These are phyloP conservation scores for Pygoscelis antarcticus DNA, from an alignment of 2,113 vertebrate species.

Conservation along the genomic window DNA sequence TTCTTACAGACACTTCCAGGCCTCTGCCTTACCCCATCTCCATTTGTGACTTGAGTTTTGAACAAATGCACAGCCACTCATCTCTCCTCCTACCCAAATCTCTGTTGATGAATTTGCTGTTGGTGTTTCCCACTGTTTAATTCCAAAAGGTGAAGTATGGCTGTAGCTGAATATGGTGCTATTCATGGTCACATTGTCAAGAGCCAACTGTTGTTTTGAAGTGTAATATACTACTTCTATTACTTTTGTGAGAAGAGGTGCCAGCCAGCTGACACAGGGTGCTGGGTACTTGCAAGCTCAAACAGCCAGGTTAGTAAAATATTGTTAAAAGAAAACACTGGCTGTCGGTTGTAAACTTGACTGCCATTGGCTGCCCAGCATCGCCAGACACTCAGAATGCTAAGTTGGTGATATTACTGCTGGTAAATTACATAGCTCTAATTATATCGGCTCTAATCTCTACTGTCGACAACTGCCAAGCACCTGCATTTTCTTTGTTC, in stretches of 20 bases:
- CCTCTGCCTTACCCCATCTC: neutral
- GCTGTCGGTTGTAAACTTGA: neutral
- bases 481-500: neutral
- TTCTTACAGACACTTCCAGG: neutral
- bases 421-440: neutral
- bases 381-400: neutral
- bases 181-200: neutral
- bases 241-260: constrained; percentile 8
- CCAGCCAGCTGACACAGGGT: constrained; percentile 7
- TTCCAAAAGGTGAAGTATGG: neutral
- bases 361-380: neutral
- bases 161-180: neutral
- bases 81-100: neutral
- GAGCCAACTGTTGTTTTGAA: neutral
- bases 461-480: neutral
- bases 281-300: neutral
- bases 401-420: neutral
- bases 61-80: neutral
- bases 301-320: constrained; percentile 1
- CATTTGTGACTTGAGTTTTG: neutral
- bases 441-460: neutral
- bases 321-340: neutral
- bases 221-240: neutral
- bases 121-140: neutral
- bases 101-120: neutral